phyloP scores from a whole-genome alignment of 2,888 invertebrate species.

The Ichneumon xanthorius region DNA sequence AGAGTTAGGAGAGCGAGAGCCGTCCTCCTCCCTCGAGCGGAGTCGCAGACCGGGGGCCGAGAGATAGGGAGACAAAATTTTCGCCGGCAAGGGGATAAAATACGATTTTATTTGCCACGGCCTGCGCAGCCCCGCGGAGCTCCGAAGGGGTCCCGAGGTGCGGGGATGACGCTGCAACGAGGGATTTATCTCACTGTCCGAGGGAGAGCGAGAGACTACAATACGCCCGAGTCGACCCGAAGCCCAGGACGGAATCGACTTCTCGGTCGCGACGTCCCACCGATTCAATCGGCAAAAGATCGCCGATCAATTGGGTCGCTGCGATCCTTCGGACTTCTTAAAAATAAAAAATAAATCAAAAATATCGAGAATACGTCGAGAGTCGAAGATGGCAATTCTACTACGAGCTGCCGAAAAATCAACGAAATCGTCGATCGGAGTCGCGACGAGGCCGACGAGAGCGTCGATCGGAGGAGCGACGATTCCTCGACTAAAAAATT shows the following conservation, averaged over 20 bases:
- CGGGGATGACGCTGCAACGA: conserved; percentile 73
- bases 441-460: too few relatives aligned
- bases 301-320: not conserved
- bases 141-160: conserved; percentile 53
- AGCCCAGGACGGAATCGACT: not conserved
- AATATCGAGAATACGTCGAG: not conserved
- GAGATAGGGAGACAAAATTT: conserved; percentile 80
- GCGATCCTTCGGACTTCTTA: not conserved
- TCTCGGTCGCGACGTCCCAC: not conserved
- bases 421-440: too few relatives aligned
- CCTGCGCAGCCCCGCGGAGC: conserved; percentile 70
- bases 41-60: conserved; percentile 19
- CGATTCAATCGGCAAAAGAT: conserved; percentile 7
- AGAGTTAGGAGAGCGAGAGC: conserved; percentile 47
- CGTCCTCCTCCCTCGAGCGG: conserved; percentile 33
- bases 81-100: conserved; percentile 83
- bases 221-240: conserved; percentile 22
- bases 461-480: too few relatives aligned
- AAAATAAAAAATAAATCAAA: not conserved
- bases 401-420: not conserved
- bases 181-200: conserved; percentile 24
- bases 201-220: conserved; percentile 20
- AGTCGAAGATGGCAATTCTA: not conserved
- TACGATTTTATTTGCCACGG: conserved; percentile 84
- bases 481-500: too few relatives aligned